Evolutionary conservation across 1,140 invertebrate genomes (phyloP), one percentile per base, ranked within the genome.

Genomic region (Paraescarpia echinospica): DNA sequence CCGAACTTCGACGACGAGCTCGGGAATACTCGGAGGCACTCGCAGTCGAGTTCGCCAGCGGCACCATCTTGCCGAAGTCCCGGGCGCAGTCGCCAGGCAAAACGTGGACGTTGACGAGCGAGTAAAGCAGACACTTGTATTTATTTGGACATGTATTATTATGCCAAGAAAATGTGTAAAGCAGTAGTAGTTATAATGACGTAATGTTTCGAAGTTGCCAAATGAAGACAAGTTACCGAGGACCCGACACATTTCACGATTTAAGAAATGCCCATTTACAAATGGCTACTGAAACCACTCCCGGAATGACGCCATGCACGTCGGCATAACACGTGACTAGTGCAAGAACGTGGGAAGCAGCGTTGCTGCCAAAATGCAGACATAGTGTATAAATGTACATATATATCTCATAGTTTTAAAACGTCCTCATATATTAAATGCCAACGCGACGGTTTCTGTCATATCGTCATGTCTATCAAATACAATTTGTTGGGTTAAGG

Each of bases 1-100:
- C 98, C 0, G 98, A 98, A 0, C 96, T 99, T 6, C 96, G 99
- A 92, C 96, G 99, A 48, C 98, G 99, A 94, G 88, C 90, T 35
- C 91, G 51, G 31, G 92, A 92, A 35, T 51, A 92, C 31, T 91
- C 92, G 34, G 90, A 92, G 33, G 89, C 90, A 27, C 90, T 51
- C 35, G 48, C 92, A 1, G 41, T 91, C n/a, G 35, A 48, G 35
- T 33, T 91, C 14, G 91, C 34, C 91, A 48, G 90, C 33, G 90
- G 90, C 0, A 0, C 34, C 90, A 33, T 34, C 90, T 5, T 41
- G 35, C 2, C 90, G 90, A 34, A 31, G 34, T 90, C 90, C 27
- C 90, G 59, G 18, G 2, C 59, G 4, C 59, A 90, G 14, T 90
- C 89, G 89, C 89, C 89, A 31, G 35, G 35, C 31, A 90, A 34